Percentiles rank a stretch among this genome's conserved stretches.
phyloP scores from a whole-genome alignment of 2,113 vertebrate genomes.

The Centropus unirufus region DNA sequence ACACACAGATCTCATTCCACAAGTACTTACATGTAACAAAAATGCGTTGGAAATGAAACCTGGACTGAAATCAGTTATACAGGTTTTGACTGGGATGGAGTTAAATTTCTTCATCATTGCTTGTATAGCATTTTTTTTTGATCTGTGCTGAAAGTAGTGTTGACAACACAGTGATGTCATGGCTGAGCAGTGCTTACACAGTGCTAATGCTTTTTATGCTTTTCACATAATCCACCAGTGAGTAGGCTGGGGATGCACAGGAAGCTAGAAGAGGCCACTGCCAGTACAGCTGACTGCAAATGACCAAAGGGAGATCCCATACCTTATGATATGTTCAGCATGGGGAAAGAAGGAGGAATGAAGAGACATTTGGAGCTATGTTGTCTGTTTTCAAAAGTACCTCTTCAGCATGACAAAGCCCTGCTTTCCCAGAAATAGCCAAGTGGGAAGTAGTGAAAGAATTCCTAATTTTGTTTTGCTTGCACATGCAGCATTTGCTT shows the following conservation, averaged over 20 bases:
- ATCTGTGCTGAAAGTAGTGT: background rate
- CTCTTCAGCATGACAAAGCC: too few relatives aligned
- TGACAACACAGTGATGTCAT: background rate
- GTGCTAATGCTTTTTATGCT: background rate
- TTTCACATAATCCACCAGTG: fast-evolving
- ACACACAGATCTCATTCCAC: background rate
- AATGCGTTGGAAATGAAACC: background rate
- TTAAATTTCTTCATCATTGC: background rate
- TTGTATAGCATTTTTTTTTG: background rate
- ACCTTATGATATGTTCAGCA: background rate
- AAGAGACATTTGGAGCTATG: too few relatives aligned
- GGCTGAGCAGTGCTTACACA: background rate
- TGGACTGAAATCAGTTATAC: background rate
- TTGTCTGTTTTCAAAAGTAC: too few relatives aligned
- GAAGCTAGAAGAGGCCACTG: background rate
- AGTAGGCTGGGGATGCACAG: background rate
- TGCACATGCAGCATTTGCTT: too few relatives aligned
- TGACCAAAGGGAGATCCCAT: background rate
- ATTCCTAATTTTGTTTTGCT: too few relatives aligned
- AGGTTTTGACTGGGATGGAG: background rate
- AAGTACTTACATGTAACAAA: background rate
- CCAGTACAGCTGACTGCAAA: background rate
- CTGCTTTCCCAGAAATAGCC: too few relatives aligned
- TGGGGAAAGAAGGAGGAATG: background rate
- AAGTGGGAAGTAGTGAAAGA: too few relatives aligned